Conservation (phyloP, 2,888 invertebrate species). For the Gisinianus flammeolus region DNA sequence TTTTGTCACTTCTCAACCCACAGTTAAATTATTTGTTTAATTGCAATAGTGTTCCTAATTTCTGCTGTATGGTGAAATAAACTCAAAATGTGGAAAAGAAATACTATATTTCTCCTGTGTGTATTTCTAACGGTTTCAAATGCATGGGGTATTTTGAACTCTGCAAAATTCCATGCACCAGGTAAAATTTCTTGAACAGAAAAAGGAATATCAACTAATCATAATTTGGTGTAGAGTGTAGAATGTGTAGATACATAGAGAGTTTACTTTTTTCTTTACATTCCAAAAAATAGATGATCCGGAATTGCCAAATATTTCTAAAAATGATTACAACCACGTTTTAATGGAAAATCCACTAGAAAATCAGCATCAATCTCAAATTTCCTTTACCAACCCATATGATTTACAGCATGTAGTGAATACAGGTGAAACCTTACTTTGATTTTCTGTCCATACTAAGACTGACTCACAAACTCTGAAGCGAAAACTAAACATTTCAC, state of each 20-base stretch:
- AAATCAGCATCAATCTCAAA: neutral
- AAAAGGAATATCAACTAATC: neutral
- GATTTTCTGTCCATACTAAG: neutral
- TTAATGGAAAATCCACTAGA: neutral
- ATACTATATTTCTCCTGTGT: neutral
- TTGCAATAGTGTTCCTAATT: too few species aligned
- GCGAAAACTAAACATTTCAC: neutral
- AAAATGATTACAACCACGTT: neutral
- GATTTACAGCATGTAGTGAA: neutral
- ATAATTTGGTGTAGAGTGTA: neutral
- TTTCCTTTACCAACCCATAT: neutral
- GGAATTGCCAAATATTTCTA: neutral
- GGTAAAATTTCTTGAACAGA: neutral
- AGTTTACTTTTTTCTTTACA: neutral
- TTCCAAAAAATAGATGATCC: neutral
- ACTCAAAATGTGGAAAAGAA: neutral
- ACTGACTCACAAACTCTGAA: neutral
- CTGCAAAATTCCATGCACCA: conserved; percentile 1
- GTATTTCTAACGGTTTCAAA: neutral
- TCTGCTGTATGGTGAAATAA: too few species aligned
- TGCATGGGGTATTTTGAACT: conserved; percentile 31
- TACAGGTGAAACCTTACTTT: neutral
- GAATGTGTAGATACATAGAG: neutral
- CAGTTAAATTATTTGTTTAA: too few species aligned
- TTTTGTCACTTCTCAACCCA: too few species aligned